Percentiles rank a stretch among this genome's conserved stretches.
Evolutionary conservation across 2,797 vertebrate species (phyloP).

Genomic region (Crypturellus tataupa): DNA sequence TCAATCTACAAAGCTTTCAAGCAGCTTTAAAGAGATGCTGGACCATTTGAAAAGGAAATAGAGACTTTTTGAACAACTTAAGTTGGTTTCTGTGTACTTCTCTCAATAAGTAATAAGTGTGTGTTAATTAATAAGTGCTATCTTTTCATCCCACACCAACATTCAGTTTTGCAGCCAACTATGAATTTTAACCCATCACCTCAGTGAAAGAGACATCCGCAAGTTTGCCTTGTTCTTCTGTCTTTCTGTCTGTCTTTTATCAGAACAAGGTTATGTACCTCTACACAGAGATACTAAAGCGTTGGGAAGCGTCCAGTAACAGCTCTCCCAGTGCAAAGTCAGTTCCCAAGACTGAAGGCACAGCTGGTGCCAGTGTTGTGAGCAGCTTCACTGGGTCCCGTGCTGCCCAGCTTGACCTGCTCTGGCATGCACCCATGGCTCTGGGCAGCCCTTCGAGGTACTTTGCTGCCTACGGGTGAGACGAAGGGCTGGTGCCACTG

Average conservation of each 20-base stretch:
- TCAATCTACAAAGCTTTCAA: slow-evolving; percentile 49
- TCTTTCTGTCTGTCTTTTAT: neutral
- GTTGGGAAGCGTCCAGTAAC: neutral
- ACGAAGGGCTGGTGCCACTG: neutral
- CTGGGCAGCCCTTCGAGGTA: neutral
- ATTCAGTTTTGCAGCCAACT: neutral
- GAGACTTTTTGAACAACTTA: neutral
- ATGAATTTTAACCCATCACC: neutral
- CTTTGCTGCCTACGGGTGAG: neutral
- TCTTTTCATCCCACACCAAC: no score
- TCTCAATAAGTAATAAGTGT: neutral
- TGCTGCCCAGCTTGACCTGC: accelerated
- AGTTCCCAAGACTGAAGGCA: neutral
- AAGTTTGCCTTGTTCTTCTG: neutral
- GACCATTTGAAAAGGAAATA: neutral
- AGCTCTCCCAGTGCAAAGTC: neutral
- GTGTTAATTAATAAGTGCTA: no score
- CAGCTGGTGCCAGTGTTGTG: neutral
- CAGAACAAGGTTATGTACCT: neutral
- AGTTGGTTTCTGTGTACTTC: neutral
- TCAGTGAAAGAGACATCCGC: neutral
- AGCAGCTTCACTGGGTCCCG: neutral
- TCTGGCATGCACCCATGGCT: neutral
- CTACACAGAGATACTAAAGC: neutral
- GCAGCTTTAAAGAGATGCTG: slow-evolving; percentile 48